phyloP scores from a whole-genome alignment of 1,140 invertebrate species.

The Drosophila biarmipes region DNA sequence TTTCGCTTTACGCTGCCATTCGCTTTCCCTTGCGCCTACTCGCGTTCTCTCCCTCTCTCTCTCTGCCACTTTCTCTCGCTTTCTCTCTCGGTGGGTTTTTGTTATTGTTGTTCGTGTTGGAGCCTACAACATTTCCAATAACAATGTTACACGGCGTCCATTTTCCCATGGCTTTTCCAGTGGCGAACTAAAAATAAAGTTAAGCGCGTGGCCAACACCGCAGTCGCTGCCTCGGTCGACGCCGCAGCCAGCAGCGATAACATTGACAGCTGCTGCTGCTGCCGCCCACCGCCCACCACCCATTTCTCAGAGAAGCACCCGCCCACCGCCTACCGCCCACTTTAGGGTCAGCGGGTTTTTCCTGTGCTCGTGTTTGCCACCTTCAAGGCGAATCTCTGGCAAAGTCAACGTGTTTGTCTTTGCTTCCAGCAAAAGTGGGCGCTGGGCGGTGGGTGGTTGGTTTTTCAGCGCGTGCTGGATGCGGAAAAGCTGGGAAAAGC shows the following conservation, averaged over 20 bases:
- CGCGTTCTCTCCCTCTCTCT: conserved; percentile 13
- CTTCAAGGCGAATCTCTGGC: conserved; percentile 57
- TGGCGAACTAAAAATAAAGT: conserved; percentile 81
- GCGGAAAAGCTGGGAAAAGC: conserved; percentile 42
- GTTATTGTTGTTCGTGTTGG: conserved; percentile 32
- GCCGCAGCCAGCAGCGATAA: conserved; percentile 55
- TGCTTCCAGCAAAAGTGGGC: conserved; percentile 60
- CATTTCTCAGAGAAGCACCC: not conserved
- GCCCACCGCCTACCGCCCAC: conserved; percentile 14
- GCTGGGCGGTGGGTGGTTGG: conserved; percentile 14
- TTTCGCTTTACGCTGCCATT: conserved; percentile 75
- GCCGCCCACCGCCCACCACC: not conserved
- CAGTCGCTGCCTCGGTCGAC: conserved; percentile 22
- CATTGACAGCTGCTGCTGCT: conserved; percentile 70
- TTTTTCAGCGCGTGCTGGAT: conserved; percentile 64
- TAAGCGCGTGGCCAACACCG: conserved; percentile 72
- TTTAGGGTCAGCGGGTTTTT: conserved; percentile 58
- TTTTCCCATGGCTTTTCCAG: conserved; percentile 71
- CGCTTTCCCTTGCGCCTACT: conserved; percentile 73
- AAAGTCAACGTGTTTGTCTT: conserved; percentile 78
- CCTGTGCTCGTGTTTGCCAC: conserved; percentile 46
- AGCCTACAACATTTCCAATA: conserved; percentile 78
- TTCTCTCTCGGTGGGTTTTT: not conserved
- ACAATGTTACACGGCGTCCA: conserved; percentile 68
- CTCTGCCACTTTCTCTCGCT: not conserved